Evolutionary conservation across 2,797 vertebrate species (phyloP), one percentile per base, ranked within the genome.

Genomic region (Trachurus trachurus): DNA sequence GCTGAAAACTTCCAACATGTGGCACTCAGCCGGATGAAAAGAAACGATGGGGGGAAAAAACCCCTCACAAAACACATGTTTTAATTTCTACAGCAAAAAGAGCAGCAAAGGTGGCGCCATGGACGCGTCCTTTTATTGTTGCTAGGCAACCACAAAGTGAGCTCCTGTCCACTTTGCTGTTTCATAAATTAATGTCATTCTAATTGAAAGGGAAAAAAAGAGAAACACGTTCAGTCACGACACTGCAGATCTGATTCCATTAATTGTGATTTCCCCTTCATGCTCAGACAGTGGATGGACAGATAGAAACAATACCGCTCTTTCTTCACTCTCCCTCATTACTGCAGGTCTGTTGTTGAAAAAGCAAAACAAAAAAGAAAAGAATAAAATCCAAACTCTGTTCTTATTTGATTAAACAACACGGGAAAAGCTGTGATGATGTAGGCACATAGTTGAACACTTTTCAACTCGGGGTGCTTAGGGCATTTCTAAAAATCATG

Each of bases 111-210:
- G 8, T n/a, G 76, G 56, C n/a, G 54, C 37, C 26, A 50, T 78
- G 44, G 4, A 80, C 68, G 79, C 66, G 5, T 85, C 65, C 67
- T 71, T 39, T 58, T 53, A 50, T 67, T 71, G 88, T 88, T 90
- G 77, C 87, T 73, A 82, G 34, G 87, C 71, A 88, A 86, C 85
- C 69, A 67, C 64, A 82, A 50, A 78, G 50, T 84, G 58, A 73
- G 74, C 59, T 77, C 52, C 58, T 72, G 62, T 85, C 81, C 72
- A 72, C 39, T 66, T 47, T 78, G 62, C 26, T 70, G 67, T 77
- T 80, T 80, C 31, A 71, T 78, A 65, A 80, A 72, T 64, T 81
- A 64, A 80, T 81, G 61, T 60, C 68, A 66, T 57, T 78, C 21
- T 78, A 73, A 77, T 31, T 64, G 61, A 76, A 75, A 37, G 16